Conservation (phyloP, 2,797 vertebrate genomes). For the Lutjanus campechanus region DNA sequence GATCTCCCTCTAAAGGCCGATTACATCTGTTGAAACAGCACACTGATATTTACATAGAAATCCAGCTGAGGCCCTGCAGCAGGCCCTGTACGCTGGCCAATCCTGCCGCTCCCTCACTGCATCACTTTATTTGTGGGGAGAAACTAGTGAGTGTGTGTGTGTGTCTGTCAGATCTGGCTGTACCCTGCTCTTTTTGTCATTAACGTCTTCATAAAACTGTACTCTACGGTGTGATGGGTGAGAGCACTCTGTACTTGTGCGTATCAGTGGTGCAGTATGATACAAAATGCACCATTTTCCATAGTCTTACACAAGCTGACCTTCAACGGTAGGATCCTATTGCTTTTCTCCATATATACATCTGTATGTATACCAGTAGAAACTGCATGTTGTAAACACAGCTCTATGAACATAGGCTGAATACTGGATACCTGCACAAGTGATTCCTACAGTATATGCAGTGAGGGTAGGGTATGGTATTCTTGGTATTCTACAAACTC, state of each 20-base stretch:
- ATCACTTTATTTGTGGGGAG: constrained; percentile 25
- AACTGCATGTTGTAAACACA: background rate
- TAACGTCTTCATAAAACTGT: constrained; percentile 39
- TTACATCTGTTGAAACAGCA: constrained; percentile 73
- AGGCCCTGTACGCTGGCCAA: constrained; percentile 23
- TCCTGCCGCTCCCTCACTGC: constrained; percentile 19
- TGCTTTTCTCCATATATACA: background rate
- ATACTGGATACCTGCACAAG: background rate
- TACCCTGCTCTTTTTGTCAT: constrained; percentile 31
- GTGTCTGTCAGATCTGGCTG: constrained; percentile 44
- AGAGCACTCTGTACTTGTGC: constrained; percentile 5
- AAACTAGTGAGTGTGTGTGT: constrained; percentile 9
- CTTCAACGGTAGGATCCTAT: background rate
- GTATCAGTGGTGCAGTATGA: constrained; percentile 5
- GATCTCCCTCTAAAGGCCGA: constrained; percentile 67
- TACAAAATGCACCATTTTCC: constrained; percentile 1
- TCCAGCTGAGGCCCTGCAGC: constrained; percentile 42
- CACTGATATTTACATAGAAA: constrained; percentile 71
- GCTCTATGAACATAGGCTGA: background rate
- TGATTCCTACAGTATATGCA: background rate
- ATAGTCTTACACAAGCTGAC: constrained; percentile 17
- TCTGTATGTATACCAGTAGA: background rate
- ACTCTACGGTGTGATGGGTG: constrained; percentile 2
- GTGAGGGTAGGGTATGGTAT: no score
- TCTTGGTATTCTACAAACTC: no score